Conservation (phyloP, 2,888 invertebrate genomes). For the Pachydiplax longipennis region DNA sequence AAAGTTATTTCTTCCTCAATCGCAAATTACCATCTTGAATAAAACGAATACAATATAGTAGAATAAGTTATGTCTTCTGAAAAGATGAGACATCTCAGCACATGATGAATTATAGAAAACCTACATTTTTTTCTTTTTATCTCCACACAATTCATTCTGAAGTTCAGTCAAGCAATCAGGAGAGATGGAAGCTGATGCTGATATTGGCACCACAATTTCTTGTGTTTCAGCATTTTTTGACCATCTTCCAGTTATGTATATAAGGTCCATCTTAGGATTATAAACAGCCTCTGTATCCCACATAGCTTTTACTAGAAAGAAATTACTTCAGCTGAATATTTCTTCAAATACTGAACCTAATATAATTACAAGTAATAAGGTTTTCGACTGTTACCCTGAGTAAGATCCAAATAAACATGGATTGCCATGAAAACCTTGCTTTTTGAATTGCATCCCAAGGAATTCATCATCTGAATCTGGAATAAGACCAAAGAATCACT, state of each 20-base stretch:
- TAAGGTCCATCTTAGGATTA: background rate
- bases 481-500: no score
- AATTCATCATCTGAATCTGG: background rate
- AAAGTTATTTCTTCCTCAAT: no score
- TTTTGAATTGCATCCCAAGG: constrained; percentile 14
- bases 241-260: constrained; percentile 3
- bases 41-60: no score
- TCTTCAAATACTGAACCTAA: background rate
- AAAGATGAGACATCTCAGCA: background rate
- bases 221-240: background rate
- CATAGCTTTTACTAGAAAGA: constrained; percentile 2
- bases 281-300: background rate
- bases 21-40: no score
- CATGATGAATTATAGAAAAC: background rate
- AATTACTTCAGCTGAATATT: background rate
- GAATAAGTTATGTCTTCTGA: no score
- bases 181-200: background rate
- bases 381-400: background rate
- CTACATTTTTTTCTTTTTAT: background rate
- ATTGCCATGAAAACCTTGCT: background rate
- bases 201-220: constrained; percentile 3
- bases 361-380: background rate
- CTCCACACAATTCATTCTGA: background rate
- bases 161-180: background rate
- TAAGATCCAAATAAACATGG: constrained; percentile 4